phyloP scores from a whole-genome alignment of 2,113 vertebrate genomes.

The Poeciliopsis retropinna region DNA sequence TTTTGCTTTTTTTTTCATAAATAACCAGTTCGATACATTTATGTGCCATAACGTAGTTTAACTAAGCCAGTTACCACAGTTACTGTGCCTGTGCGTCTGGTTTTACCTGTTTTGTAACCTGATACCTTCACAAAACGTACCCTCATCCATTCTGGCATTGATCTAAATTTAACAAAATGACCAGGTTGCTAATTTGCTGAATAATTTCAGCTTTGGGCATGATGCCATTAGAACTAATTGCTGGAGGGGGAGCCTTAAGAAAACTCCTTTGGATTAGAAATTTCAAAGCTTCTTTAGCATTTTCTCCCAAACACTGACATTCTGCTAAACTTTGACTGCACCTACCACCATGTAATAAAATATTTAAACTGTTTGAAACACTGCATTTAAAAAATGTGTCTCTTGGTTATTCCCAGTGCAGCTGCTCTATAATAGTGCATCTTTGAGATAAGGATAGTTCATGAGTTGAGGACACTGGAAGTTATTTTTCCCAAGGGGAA shows the following conservation, averaged over 20 bases:
- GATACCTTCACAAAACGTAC: neutral
- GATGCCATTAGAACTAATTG: neutral
- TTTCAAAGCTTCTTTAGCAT: neutral
- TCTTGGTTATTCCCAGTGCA: too few relatives aligned
- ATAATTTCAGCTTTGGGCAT: neutral
- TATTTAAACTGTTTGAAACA: too few relatives aligned
- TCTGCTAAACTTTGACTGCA: too few relatives aligned
- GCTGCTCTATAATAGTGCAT: too few relatives aligned
- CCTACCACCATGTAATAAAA: too few relatives aligned
- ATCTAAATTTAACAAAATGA: neutral
- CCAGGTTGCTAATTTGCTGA: neutral
- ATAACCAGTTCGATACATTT: neutral
- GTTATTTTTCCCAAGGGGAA: too few relatives aligned
- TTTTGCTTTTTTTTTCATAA: neutral
- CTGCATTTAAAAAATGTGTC: too few relatives aligned
- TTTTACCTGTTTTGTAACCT: neutral
- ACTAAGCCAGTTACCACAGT: too few relatives aligned
- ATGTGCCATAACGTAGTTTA: neutral
- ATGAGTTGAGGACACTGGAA: too few relatives aligned
- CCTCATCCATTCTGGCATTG: neutral
- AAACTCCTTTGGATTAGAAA: neutral
- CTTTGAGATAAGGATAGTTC: too few relatives aligned
- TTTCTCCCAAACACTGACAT: neutral
- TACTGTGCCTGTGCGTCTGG: neutral
- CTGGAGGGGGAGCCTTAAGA: neutral